phyloP scores from a whole-genome alignment of 1,140 invertebrate species.

The Cydia splendana region DNA sequence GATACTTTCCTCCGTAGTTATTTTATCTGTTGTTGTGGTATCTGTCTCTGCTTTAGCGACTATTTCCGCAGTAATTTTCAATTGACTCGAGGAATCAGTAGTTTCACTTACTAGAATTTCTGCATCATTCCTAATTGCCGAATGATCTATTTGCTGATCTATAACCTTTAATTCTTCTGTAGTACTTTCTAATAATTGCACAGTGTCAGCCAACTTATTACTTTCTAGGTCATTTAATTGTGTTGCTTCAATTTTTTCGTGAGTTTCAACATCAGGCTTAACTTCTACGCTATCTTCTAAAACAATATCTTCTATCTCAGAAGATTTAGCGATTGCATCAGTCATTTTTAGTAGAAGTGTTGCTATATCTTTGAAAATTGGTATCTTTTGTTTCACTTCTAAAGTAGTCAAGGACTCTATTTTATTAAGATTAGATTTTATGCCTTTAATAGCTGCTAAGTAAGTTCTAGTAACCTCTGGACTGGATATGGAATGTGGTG shows the following conservation, averaged over 20 bases:
- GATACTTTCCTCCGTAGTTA: background rate
- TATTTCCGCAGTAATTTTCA: background rate
- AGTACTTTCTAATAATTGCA: background rate
- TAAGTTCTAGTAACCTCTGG: slow-evolving; percentile 37
- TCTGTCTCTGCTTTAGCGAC: background rate
- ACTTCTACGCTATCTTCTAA: background rate
- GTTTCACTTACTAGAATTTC: background rate
- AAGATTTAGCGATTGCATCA: background rate
- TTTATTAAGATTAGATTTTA: slow-evolving; percentile 45
- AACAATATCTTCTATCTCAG: background rate
- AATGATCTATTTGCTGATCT: background rate
- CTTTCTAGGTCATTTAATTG: background rate
- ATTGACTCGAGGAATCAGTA: background rate
- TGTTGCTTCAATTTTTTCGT: background rate
- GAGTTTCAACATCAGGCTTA: background rate
- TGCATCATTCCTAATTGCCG: background rate
- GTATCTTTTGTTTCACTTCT: slow-evolving; percentile 72
- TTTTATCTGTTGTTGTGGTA: background rate
- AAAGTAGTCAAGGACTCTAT: slow-evolving; percentile 54
- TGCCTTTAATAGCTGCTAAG: slow-evolving; percentile 38
- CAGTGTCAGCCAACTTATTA: background rate
- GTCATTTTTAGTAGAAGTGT: slow-evolving; percentile 43
- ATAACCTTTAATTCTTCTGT: background rate
- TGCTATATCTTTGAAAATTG: slow-evolving; percentile 62
- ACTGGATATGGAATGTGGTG: slow-evolving; percentile 39